Evolutionary conservation across 2,888 invertebrate species (phyloP), one percentile per base, ranked within the genome.

Genomic region (Myopa tessellatipennis): DNA sequence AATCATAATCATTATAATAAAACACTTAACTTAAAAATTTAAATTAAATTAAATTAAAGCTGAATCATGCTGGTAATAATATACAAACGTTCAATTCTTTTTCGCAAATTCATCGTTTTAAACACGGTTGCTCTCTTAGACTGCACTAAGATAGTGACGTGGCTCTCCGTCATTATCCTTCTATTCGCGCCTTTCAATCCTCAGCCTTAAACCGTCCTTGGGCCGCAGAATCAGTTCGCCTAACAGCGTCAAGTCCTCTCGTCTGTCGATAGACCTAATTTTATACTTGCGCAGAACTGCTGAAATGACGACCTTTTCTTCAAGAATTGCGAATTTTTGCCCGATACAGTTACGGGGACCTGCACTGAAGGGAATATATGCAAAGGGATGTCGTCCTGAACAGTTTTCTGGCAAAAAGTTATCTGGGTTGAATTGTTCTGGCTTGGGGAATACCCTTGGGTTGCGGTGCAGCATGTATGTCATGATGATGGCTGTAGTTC

Each of bases 331-430:
- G 83, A 92, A 92, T 83, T 91, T 91, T 83, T 92, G 92, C 12
- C 92, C 92, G 88, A 89, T 86, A 82, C 89, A 90, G 79, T 88
- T 94, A 76, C 94, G 91, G 0, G 92, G 92, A 4, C 94, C 94
- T 12, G 93, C 93, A 83, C 93, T 93, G 82, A 94, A 94, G 0
- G 94, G 94, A 79, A 94, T 91, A 82, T 92, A 94, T 1, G 92
- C 91, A 79, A 91, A 94, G 0, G 93, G 92, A 87, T 94, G 93
- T 68, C 93, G 90, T 0, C 90, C 90, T 14, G 87, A 83, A 77
- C 90, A 89, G 83, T 92, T 91, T 83, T 94, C 93, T 0, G 93
- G 92, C 78, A 93, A 86, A 86, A 95, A 95, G 83, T 95, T 90
- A 73, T 94, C 94, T 0, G 94, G 94, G 84, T 93, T 92, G 85